Conservation (phyloP, 2,113 vertebrate species). For the Bufo bufo region DNA sequence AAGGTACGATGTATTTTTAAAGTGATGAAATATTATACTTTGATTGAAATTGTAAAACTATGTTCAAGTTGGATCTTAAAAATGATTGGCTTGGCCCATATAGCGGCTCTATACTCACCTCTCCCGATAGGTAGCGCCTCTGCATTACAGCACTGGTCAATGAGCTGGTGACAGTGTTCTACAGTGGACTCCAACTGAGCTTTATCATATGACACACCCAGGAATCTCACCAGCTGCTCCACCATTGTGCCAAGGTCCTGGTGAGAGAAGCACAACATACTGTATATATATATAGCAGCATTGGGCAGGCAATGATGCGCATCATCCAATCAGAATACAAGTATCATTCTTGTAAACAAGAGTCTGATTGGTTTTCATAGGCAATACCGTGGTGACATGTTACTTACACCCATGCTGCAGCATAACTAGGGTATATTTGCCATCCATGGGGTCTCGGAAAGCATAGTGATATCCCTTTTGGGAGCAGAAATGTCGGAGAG, state of each 20-base stretch:
- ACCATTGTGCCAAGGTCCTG: conserved; percentile 90
- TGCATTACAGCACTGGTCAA: conserved; percentile 93
- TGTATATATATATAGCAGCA: not conserved
- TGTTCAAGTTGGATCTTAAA: not conserved
- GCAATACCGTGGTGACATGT: too few species aligned
- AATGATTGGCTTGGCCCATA: not conserved
- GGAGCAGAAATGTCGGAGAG: too few species aligned
- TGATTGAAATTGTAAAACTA: not conserved
- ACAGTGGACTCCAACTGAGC: conserved; percentile 88
- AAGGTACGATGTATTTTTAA: not conserved
- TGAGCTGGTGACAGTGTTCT: conserved; percentile 94
- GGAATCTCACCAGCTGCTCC: conserved; percentile 87
- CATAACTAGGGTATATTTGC: too few species aligned
- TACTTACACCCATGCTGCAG: too few species aligned
- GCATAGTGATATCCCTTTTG: too few species aligned
- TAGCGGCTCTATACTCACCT: conserved; percentile 73
- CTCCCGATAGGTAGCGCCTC: conserved; percentile 92
- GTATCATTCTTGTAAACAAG: too few species aligned
- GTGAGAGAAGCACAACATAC: conserved; percentile 54
- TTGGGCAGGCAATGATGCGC: too few species aligned
- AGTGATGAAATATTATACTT: not conserved
- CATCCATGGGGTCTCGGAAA: too few species aligned
- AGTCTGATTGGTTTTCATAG: too few species aligned
- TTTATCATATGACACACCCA: conserved; percentile 94
- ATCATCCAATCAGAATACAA: too few species aligned